Evolutionary conservation across 92 coral and sea anemone species (phyloP), one percentile per base, ranked within the genome.

Genomic region (Zoanthus sociatus): DNA sequence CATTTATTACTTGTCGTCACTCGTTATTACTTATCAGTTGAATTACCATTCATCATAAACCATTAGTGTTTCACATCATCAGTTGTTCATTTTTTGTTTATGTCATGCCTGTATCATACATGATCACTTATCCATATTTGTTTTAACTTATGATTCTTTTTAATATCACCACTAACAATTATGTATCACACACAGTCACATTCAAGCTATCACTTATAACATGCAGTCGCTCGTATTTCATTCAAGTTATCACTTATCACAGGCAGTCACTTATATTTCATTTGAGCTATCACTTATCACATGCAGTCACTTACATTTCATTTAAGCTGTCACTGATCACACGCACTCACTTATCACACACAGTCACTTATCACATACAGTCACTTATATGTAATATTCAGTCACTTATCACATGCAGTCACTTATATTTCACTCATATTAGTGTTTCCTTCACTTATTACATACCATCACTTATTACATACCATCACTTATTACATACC

Each of bases 1-100:
- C 42, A 37, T 4, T 10, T 78, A 61, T 78, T 50, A 53, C 64
- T 83, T 78, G 78, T 88, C 67, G n/a, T 50, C 55, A 9, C 18
- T 37, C 26, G 26, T 26, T 26, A 37, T 37, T 37, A 26, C 26
- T 82, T 48, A n/a, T 37, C 68, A 7, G 33, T 67, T 14, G 14
- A 37, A 18, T 6, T 11, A 18, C 0, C 9, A 18, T 18, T 66
- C 37, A 67, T 58, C 64, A 58, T 58, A 14, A 14, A 54, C 60
- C 8, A 15, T 54, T 3, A 10, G n/a, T 58, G 26, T 26, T 26
- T 26, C 26, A 26, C 26, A 26, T 26, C 26, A 37, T 37, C 42
- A 37, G 42, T 37, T 37, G 42, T 37, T 4, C 42, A 37, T 37
- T 2, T 37, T 37, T 37, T 26, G 26, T 26, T 37, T 37, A 37